Base-by-base conservation (phyloP, 23 tunicate species). In the Clavelina lepadiformis region DNA sequence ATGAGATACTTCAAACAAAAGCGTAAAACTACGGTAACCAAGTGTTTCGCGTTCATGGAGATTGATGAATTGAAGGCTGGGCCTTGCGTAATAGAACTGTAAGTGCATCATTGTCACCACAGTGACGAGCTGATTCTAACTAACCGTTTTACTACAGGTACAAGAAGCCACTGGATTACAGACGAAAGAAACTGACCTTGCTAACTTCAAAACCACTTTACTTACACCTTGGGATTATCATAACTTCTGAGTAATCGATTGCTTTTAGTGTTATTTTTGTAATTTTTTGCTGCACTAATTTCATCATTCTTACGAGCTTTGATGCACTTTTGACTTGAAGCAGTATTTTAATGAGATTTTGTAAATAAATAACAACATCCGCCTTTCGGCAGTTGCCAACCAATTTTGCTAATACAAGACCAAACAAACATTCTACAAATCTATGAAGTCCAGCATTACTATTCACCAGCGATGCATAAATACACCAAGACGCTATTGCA, bases 1-100 rank as follows among this genome's bases (percentile, higher is more conserved):
- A 26, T 88, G 73, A 26, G 20, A 28, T 82, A 88, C 29, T 88
- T 73, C 77, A 88, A 88, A 32, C 80, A 73, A 7, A 80, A 80
- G 52, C 45, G 66, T 32, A 54, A 88, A 35, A 35, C 67, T 23
- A 88, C 78, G 37, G 74, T 59, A 25, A 65, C 47, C 35, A 88
- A 88, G 65, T 88, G 96, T 67, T 80, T 52, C 51, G 74, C 88
- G n/a, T 88, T 88, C 68, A 88, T 88, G 96, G 96, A 88, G 62
- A 46, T 54, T 38, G 96, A 88, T 55, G 96, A 88, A 55, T 36
- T 88, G 50, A 88, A 88, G 58, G 46, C 78, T n/a, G 96, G 96
- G 21, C 88, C 87, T 37, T 88, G 96, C 45, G 82, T 80, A n/a
- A 80, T 88, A 33, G 96, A 88, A 80, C 35, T 88, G 96, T 88